These are phyloP conservation scores for Drosophila paranaensis DNA, from an alignment of 2,888 invertebrate genomes.

Conservation along the genomic window DNA sequence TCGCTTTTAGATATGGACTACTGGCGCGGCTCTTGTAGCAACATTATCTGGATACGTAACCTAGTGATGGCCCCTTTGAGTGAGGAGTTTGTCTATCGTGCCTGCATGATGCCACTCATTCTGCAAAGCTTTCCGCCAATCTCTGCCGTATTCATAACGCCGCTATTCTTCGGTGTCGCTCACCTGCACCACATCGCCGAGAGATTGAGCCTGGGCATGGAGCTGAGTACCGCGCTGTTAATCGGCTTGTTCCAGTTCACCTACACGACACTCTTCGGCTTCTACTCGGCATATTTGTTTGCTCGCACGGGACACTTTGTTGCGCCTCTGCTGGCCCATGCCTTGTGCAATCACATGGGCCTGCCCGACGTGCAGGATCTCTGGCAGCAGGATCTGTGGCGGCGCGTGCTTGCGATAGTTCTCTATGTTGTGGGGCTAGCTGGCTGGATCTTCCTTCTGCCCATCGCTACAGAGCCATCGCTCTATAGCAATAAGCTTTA, in stretches of 20 bases:
- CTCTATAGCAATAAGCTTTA: slow-evolving; percentile 88
- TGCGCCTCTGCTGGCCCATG: slow-evolving; percentile 95
- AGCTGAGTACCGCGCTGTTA: slow-evolving; percentile 89
- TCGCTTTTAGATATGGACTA: slow-evolving; percentile 88
- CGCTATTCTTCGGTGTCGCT: slow-evolving; percentile 96
- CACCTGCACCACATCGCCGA: slow-evolving; percentile 97
- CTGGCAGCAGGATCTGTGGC: slow-evolving; percentile 86
- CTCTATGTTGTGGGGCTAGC: slow-evolving; percentile 91
- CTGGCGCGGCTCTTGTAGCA: slow-evolving; percentile 90
- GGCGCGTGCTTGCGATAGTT: slow-evolving; percentile 87
- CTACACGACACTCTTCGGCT: slow-evolving; percentile 97
- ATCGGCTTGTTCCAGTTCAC: slow-evolving; percentile 94
- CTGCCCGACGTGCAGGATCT: slow-evolving; percentile 94
- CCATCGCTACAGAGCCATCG: slow-evolving; percentile 90
- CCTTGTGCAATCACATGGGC: slow-evolving; percentile 98
- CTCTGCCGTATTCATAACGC: slow-evolving; percentile 92
- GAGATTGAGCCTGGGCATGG: slow-evolving; percentile 89
- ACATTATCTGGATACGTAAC: slow-evolving; percentile 94
- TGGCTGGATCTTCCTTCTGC: slow-evolving; percentile 91
- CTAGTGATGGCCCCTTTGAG: slow-evolving; percentile 96
- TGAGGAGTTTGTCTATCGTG: slow-evolving; percentile 97
- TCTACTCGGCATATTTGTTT: slow-evolving; percentile 97
- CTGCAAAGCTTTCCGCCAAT: slow-evolving; percentile 92
- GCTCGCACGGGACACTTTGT: slow-evolving; percentile 95
- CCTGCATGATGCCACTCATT: slow-evolving; percentile 96